phyloP scores from a whole-genome alignment of 2,797 vertebrate genomes.

The Tauraco hartlaubi region DNA sequence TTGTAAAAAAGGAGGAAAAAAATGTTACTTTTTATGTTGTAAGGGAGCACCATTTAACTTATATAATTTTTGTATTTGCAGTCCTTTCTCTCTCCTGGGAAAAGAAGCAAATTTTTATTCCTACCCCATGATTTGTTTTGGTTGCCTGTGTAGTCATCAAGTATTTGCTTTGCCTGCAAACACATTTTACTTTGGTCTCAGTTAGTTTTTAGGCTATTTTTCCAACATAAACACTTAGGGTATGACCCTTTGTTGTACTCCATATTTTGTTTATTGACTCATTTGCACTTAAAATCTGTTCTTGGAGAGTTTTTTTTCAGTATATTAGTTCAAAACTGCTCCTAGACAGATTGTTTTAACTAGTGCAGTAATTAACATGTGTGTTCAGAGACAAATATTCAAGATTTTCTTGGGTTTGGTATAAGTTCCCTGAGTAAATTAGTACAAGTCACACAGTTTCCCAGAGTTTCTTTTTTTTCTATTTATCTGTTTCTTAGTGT shows the following conservation, averaged over 20 bases:
- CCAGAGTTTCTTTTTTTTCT: neutral
- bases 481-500: neutral
- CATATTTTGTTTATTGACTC: neutral
- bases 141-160: neutral
- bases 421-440: neutral
- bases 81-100: neutral
- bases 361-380: neutral
- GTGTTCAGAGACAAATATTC: neutral
- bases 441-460: neutral
- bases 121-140: neutral
- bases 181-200: neutral
- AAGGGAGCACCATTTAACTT: neutral
- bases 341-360: neutral
- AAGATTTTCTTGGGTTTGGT: neutral
- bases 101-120: neutral
- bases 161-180: neutral
- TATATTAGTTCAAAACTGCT: neutral
- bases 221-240: neutral
- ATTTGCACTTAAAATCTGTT: conserved; percentile 22
- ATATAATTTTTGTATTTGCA: neutral
- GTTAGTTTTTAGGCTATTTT: neutral
- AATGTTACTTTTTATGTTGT: neutral
- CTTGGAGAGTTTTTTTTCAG: neutral
- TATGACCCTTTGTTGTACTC: neutral
- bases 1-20: neutral